Base-by-base conservation (phyloP, 2,888 invertebrate species). In the Luperina testacea region DNA sequence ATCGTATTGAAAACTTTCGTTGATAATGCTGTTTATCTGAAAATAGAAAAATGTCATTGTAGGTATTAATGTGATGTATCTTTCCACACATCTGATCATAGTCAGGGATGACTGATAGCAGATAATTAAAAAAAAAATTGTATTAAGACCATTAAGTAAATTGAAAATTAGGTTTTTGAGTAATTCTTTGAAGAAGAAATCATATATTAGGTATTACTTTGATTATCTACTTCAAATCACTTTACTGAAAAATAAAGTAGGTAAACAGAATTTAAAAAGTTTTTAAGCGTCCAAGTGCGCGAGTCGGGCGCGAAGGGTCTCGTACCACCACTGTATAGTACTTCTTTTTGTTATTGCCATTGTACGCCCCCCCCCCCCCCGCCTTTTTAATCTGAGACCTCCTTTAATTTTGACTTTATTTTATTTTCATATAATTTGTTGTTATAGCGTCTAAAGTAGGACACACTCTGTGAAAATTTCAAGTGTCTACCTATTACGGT, bases 21-120 rank as follows among this genome's bases (percentile, higher is more conserved):
- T 84, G 81, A 63, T 64, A 67, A 48, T 20, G 75, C 1, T 68
- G 82, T 71, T 63, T 11, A 89, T 79, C 89, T 89, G 89, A 70
- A 87, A 83, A 72, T 38, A 75, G 38, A 75, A 69, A 79, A 48
- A 75, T 5, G 74, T 78, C 3, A 53, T 13, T 38, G 0, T 13
- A n/a, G n/a, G n/a, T n/a, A 9, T 69, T 73, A 32, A 32, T 32
- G 32, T 32, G 32, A 32, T 32, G 32, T 32, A 32, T 32, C 32
- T 32, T 32, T 32, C 32, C 32, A 32, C 32, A 32, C 32, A 32
- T 32, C 32, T 32, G 32, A 32, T 32, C 32, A 32, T 32, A 32
- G 32, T 32, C 32, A 32, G 32, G 32, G 32, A 32, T 32, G 32
- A 32, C 32, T 32, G 32, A 32, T 32, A 32, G 32, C 32, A 32